A percentile compares a stretch with the other conserved stretches of the same genome.
Conservation (phyloP, 2,797 vertebrate species). For the Sebastes trivittatus region DNA sequence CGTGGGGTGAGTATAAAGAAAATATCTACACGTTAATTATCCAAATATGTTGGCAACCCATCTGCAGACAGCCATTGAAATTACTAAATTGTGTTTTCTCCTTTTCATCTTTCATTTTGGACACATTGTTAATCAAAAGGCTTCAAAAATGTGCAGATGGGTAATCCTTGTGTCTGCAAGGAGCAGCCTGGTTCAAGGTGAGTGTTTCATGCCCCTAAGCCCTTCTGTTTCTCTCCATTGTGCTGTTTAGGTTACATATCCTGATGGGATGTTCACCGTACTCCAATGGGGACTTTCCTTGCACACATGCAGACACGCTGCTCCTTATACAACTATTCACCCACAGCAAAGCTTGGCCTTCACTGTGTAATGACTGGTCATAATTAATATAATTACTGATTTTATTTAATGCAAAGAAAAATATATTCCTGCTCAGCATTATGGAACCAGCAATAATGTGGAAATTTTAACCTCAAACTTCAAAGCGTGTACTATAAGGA, state of each 20-base stretch:
- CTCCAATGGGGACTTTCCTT: conserved; percentile 68
- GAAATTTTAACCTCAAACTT: conserved; percentile 13
- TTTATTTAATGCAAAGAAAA: conserved; percentile 14
- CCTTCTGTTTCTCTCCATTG: conserved; percentile 80
- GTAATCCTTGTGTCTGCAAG: conserved; percentile 83
- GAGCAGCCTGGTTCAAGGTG: conserved; percentile 87
- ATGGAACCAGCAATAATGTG: not conserved
- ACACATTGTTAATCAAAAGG: conserved; percentile 87
- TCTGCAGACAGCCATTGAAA: conserved; percentile 86
- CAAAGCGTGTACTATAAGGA: not conserved
- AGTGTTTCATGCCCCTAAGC: conserved; percentile 81
- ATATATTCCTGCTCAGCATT: not conserved
- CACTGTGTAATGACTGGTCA: conserved; percentile 5
- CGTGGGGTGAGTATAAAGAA: conserved; percentile 81
- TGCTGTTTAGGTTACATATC: conserved; percentile 78
- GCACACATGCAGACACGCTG: conserved; percentile 23
- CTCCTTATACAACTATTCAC: not conserved
- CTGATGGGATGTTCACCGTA: conserved; percentile 71
- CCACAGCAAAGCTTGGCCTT: conserved; percentile 39
- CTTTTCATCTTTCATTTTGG: conserved; percentile 84
- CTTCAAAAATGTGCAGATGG: conserved; percentile 90
- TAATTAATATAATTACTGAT: conserved; percentile 21
- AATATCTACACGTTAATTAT: conserved; percentile 88
- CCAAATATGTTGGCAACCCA: conserved; percentile 86
- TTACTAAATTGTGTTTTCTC: conserved; percentile 83